Percentiles rank a stretch among this genome's conserved stretches.
Conservation (phyloP, 2,113 vertebrate species). For the Hemichromis elongatus region DNA sequence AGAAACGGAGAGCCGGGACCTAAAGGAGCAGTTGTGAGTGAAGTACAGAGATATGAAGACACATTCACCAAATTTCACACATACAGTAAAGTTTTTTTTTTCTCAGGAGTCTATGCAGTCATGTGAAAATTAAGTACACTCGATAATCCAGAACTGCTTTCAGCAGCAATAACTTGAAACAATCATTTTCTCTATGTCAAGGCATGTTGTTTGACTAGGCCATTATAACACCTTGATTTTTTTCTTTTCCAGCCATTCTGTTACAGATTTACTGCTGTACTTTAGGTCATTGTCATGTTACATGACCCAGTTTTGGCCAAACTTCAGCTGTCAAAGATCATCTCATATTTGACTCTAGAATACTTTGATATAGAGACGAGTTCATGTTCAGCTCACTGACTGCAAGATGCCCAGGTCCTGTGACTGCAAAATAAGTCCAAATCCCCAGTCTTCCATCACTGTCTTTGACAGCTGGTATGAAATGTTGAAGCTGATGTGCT, state of each 20-base stretch:
- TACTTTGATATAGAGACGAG: not conserved
- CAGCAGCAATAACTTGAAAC: not conserved
- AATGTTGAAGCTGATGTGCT: not conserved
- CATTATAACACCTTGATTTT: not conserved
- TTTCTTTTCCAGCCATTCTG: not conserved
- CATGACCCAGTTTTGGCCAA: not conserved
- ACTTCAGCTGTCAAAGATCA: not conserved
- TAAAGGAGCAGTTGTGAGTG: constrained; percentile 92
- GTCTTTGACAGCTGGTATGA: not conserved
- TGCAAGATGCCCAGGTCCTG: not conserved
- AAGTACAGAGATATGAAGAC: not conserved
- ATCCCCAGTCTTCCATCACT: not conserved
- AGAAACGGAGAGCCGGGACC: constrained; percentile 91
- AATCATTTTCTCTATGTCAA: not conserved
- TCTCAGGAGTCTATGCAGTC: not conserved
- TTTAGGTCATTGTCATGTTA: not conserved
- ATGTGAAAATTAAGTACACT: not conserved
- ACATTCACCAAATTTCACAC: not conserved
- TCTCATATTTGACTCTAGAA: fast-evolving
- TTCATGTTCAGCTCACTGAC: not conserved
- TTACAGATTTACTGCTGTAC: not conserved
- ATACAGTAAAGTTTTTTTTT: not conserved
- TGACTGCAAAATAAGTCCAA: not conserved
- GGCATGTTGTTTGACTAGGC: not conserved
- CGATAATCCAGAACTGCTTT: not conserved